These are phyloP conservation scores for Timema cristinae DNA, from an alignment of 2,888 invertebrate species.

Conservation along the genomic window DNA sequence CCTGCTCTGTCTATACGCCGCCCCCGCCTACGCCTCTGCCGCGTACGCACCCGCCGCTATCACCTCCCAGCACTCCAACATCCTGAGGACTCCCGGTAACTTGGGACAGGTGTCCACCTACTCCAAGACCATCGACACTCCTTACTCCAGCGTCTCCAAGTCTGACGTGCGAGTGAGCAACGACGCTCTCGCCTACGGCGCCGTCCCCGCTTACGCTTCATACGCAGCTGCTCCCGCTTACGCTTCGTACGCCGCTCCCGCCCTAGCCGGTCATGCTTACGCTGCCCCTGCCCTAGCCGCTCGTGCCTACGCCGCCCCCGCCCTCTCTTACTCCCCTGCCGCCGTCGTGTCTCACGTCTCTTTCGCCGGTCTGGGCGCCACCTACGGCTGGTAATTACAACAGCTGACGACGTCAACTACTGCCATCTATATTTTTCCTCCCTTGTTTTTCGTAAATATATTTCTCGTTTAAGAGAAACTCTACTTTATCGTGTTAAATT, in stretches of 20 bases:
- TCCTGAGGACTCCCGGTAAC: constrained; percentile 59
- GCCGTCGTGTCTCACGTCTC: constrained; percentile 17
- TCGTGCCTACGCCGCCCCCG: constrained; percentile 15
- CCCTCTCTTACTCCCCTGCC: constrained; percentile 29
- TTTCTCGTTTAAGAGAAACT: too few relatives aligned
- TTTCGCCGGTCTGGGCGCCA: constrained; percentile 2
- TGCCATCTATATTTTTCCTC: too few relatives aligned
- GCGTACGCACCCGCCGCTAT: constrained; percentile 30
- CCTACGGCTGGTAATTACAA: constrained; percentile 23
- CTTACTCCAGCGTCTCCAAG: constrained; percentile 67
- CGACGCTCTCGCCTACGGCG: constrained; percentile 29
- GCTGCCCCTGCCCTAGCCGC: constrained; percentile 31
- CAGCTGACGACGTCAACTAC: constrained; percentile 15
- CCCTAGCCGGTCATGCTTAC: constrained; percentile 32
- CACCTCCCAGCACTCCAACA: constrained; percentile 32
- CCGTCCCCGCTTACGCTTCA: constrained; percentile 31
- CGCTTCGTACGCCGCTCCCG: constrained; percentile 37
- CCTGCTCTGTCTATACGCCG: constrained; percentile 46
- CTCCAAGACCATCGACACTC: constrained; percentile 66
- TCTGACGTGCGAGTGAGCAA: constrained; percentile 58
- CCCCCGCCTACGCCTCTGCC: constrained; percentile 32
- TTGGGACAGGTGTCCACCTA: constrained; percentile 63
- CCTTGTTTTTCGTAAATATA: too few relatives aligned
- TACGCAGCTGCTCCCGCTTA: constrained; percentile 34
- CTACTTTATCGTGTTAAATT: too few relatives aligned